Conservation (phyloP, 2,888 invertebrate genomes). For the Eucera pruinosa region DNA sequence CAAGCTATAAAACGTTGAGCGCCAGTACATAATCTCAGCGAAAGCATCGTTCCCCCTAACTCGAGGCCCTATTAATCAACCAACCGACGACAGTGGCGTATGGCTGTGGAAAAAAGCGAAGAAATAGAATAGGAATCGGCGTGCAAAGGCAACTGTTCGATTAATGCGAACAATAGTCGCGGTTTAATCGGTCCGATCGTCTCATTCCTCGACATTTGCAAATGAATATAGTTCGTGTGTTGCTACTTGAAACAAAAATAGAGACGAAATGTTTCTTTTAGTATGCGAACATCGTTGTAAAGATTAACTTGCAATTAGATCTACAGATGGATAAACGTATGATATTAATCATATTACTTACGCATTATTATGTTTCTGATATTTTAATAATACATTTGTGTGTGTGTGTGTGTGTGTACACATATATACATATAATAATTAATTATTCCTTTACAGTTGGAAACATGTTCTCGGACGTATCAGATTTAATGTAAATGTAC, state of each 20-base stretch:
- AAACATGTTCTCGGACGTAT: too few relatives aligned
- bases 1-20: background rate
- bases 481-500: too few relatives aligned
- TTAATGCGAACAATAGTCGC: slow-evolving; percentile 27
- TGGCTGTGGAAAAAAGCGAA: background rate
- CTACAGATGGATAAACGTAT: background rate
- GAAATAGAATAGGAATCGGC: slow-evolving; percentile 17
- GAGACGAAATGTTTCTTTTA: background rate
- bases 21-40: slow-evolving; percentile 6
- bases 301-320: background rate
- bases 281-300: too few relatives aligned
- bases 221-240: slow-evolving; percentile 55
- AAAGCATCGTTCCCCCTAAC: slow-evolving; percentile 9
- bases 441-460: too few relatives aligned
- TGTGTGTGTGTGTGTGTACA: too few relatives aligned
- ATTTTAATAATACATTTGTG: background rate
- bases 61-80: slow-evolving; percentile 10
- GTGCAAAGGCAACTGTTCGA: slow-evolving; percentile 28
- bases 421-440: too few relatives aligned
- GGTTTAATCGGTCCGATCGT: slow-evolving; percentile 55
- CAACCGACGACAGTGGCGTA: slow-evolving; percentile 12
- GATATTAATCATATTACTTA: background rate
- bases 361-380: too few relatives aligned
- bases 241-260: background rate
- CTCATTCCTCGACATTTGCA: slow-evolving; percentile 37